Conservation (phyloP, 2,113 vertebrate species). For the Aix galericulata region DNA sequence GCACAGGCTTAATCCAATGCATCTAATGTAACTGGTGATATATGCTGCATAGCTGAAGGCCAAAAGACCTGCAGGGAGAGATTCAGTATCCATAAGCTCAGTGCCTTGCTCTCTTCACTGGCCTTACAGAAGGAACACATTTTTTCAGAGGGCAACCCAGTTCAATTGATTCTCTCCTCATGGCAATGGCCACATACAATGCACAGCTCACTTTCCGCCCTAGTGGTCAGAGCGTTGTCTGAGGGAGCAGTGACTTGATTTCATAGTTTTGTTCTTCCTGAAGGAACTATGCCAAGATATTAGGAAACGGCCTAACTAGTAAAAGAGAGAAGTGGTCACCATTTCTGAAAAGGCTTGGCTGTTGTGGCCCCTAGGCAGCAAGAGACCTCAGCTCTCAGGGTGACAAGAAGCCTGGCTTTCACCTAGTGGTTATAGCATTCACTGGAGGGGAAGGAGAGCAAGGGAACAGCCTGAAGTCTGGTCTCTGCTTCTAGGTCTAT, state of each 20-base stretch:
- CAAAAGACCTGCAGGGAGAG: background rate
- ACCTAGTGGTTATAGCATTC: background rate
- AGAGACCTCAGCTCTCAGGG: background rate
- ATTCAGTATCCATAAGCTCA: background rate
- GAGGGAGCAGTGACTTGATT: background rate
- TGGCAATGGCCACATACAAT: background rate
- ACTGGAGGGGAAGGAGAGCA: background rate
- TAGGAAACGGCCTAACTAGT: background rate
- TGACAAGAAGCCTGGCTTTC: background rate
- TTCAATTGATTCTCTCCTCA: background rate
- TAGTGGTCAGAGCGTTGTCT: background rate
- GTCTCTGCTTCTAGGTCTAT: background rate
- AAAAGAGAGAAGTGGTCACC: background rate
- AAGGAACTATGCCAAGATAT: background rate
- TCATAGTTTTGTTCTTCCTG: background rate
- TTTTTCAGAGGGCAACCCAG: background rate
- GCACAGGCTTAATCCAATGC: background rate
- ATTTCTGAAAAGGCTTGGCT: background rate
- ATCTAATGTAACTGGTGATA: background rate
- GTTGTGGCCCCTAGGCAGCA: background rate
- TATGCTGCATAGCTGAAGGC: rapidly evolving
- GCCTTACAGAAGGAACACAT: background rate
- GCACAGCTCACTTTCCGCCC: background rate
- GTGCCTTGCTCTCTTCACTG: background rate
- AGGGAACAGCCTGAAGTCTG: background rate